Conservation (phyloP, 1,140 invertebrate species). For the Pogonus chalceus region DNA sequence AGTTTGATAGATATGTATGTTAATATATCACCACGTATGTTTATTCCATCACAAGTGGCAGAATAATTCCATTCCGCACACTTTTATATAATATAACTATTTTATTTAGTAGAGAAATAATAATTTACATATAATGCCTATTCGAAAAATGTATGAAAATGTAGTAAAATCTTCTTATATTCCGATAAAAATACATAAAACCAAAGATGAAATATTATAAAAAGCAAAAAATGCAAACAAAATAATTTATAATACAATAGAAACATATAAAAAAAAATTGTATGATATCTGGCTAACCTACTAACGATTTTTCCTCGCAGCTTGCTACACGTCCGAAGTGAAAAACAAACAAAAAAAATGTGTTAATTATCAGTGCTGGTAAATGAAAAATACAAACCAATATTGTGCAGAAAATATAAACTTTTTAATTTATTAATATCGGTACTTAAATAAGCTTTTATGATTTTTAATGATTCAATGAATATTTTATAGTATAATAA, state of each 20-base stretch:
- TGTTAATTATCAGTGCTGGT: neutral
- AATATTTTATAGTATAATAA: too few relatives aligned
- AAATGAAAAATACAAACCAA: slow-evolving; percentile 10
- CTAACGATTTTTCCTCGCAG: slow-evolving; percentile 66
- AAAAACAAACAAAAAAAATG: slow-evolving; percentile 24
- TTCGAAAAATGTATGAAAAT: slow-evolving; percentile 1
- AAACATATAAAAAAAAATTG: slow-evolving; percentile 20
- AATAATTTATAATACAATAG: slow-evolving; percentile 9
- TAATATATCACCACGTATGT: too few relatives aligned
- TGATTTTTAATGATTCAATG: too few relatives aligned
- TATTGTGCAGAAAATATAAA: slow-evolving; percentile 5
- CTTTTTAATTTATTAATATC: too few relatives aligned
- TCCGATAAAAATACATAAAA: slow-evolving; percentile 9
- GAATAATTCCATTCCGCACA: too few relatives aligned
- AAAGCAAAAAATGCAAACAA: slow-evolving; percentile 10
- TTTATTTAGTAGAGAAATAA: slow-evolving; percentile 3
- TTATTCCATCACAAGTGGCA: too few relatives aligned
- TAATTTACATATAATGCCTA: slow-evolving; percentile 6
- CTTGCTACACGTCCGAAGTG: slow-evolving; percentile 60
- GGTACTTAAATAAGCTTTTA: too few relatives aligned
- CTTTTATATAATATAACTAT: too few relatives aligned
- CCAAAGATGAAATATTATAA: slow-evolving; percentile 11
- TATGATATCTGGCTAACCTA: slow-evolving; percentile 55
- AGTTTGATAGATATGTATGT: slow-evolving; percentile 16
- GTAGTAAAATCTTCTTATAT: slow-evolving; percentile 1